Base-by-base conservation (phyloP, 2,797 vertebrate genomes). In the Acrossocheilus fasciatus region DNA sequence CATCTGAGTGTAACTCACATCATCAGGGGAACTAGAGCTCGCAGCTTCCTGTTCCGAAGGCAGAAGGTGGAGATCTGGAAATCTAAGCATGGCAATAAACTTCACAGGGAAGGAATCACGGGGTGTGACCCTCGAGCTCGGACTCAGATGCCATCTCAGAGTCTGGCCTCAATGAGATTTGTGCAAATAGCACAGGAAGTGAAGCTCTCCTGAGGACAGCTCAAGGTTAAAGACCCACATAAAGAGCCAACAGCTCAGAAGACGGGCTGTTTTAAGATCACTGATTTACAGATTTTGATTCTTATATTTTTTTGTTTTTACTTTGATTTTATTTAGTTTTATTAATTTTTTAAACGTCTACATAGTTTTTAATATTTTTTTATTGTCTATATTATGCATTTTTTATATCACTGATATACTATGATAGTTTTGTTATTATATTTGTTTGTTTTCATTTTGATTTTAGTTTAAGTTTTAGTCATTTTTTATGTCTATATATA, bases 31-130 rank as follows among this genome's bases (percentile, higher is more conserved):
- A 75, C 59, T 4, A 69, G 59, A 82, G 36, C 59, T 41, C 2
- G 23, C 68, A 15, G 43, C 34, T 77, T 84, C 74, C 73, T 77
- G 73, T 12, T 76, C 14, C 2, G 52, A 54, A 69, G 23, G 39
- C 26, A 66, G 85, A 82, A 68, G 73, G 43, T 77, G 47, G 62
- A 77, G 62, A 70, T 77, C 18, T 68, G 59, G 59, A 43, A 30
- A 86, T 86, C 36, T 57, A 45, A 36, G 62, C 45, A 82, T 36
- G 39, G 36, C 36, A 68, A 76, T 82, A 77, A 82, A 87, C 72
- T 77, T 86, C 68, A 62, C 68, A 80, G 66, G 75, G 69, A 43
- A 75, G 79, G 79, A 86, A 82, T 75, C 70, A 86, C 39, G 11
- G 23, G 59, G 59, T n/a, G 72, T 66, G 80, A 86, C 85, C 85